Evolutionary conservation across 2,113 vertebrate species (phyloP).

Genomic region (Tragelaphus buxtoni): DNA sequence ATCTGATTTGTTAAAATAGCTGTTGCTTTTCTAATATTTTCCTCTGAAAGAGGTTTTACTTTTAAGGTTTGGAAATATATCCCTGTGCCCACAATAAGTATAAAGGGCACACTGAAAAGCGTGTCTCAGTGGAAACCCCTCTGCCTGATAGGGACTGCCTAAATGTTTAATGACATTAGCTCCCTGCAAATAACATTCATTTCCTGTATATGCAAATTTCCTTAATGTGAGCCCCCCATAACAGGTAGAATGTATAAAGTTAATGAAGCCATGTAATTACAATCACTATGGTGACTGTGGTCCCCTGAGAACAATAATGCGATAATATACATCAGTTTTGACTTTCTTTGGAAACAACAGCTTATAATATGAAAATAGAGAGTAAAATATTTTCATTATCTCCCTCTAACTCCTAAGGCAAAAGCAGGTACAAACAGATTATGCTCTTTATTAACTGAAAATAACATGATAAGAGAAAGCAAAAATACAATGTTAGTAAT

Average conservation of each 20-base stretch:
- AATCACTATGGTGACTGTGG: slow-evolving; percentile 88
- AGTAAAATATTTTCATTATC: slow-evolving; percentile 90
- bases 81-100: slow-evolving; percentile 35
- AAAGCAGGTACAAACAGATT: slow-evolving; percentile 87
- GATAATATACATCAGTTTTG: slow-evolving; percentile 85
- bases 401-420: slow-evolving; percentile 81
- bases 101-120: slow-evolving; percentile 61
- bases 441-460: slow-evolving; percentile 83
- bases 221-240: slow-evolving; percentile 87
- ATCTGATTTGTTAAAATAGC: slow-evolving; percentile 54
- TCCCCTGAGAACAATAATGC: slow-evolving; percentile 84
- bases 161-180: slow-evolving; percentile 88
- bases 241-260: slow-evolving; percentile 90
- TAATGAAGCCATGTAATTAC: slow-evolving; percentile 96
- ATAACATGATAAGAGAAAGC: slow-evolving; percentile 72
- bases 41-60: slow-evolving; percentile 40
- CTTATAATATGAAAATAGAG: slow-evolving; percentile 88
- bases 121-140: slow-evolving; percentile 66
- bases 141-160: slow-evolving; percentile 79
- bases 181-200: slow-evolving; percentile 86
- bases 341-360: slow-evolving; percentile 83
- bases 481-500: slow-evolving; percentile 48
- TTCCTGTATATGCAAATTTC: slow-evolving; percentile 93
- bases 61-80: slow-evolving; percentile 47
- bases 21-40: slow-evolving; percentile 55